Evolutionary conservation across 2,888 invertebrate species (phyloP), one percentile per base, ranked within the genome.

Genomic region (Tromatobia lineatoria): DNA sequence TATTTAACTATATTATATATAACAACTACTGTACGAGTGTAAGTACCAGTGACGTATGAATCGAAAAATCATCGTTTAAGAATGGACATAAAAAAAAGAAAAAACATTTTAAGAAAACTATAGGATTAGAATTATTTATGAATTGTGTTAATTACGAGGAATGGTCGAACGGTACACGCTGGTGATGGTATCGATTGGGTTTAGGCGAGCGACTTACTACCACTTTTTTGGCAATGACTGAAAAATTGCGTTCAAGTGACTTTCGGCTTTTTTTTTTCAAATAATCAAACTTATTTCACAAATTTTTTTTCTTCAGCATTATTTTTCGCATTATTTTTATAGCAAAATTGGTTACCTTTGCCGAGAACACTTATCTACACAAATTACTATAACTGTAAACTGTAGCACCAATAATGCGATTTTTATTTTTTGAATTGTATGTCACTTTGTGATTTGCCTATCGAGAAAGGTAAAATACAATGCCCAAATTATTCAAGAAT

Each of bases 1-100:
- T 78, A 78, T 67, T 78, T 78, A 74, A 82, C 71, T 69, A 38
- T 75, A 61, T 34, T 75, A 61, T 34, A 38, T 34, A 18, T 6
- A 64, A 64, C 18, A 11, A 64, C 8, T 8, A 34, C n/a, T 61
- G 13, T 61, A 29, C 45, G 47, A 47, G 59, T 61, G 59, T 59
- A 73, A 29, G 23, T 38, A 42, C 59, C 13, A 70, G 73, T 74
- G 73, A 25, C 45, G 57, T 73, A 73, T 73, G 59, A 59, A 59
- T 59, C 59, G 45, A 59, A 38, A 64, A 20, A 45, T 42, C 52
- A 54, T 59, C 54, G 71, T 45, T 45, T 42, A 45, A 25, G 57
- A 57, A 38, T 70, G 54, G 20, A 42, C 52, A 54, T 15, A 59
- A 34, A 34, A 6, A 29, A n/a, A n/a, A 59, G 15, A 59, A 15